Conservation (phyloP, 2,113 vertebrate species). For the Gnathonemus echidnorhynchus region DNA sequence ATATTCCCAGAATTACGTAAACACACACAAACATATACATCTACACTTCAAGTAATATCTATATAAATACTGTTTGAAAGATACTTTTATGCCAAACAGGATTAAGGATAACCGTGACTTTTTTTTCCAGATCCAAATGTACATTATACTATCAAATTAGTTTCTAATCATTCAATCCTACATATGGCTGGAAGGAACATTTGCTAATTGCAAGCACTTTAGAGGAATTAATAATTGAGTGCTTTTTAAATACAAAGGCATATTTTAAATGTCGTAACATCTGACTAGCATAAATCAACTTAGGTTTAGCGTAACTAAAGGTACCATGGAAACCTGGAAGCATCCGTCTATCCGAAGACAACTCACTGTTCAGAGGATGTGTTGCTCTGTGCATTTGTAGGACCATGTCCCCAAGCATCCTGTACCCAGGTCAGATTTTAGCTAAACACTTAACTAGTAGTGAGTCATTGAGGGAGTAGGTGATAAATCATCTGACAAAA, state of each 20-base stretch:
- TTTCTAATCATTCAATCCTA: background rate
- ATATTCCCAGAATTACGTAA: background rate
- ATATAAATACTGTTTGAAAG: background rate
- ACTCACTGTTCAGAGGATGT: background rate
- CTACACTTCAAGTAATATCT: background rate
- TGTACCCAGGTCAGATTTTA: background rate
- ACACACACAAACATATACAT: background rate
- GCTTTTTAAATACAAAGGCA: background rate
- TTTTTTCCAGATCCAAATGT: background rate
- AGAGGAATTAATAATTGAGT: background rate
- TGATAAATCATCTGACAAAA: background rate
- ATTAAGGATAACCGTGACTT: background rate
- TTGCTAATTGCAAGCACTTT: slow-evolving; percentile 1
- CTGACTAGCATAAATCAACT: background rate
- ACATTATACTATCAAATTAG: background rate
- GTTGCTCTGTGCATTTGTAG: background rate
- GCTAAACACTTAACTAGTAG: background rate
- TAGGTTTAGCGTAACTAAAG: background rate
- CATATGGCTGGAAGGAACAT: slow-evolving; percentile 6
- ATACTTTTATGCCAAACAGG: background rate
- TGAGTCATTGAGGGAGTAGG: background rate
- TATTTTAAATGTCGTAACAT: background rate
- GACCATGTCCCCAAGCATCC: background rate
- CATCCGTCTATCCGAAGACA: background rate
- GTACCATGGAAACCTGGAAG: background rate